These are phyloP conservation scores for Ceratotherium simum DNA, from an alignment of 2,113 vertebrate genomes.

Conservation along the genomic window DNA sequence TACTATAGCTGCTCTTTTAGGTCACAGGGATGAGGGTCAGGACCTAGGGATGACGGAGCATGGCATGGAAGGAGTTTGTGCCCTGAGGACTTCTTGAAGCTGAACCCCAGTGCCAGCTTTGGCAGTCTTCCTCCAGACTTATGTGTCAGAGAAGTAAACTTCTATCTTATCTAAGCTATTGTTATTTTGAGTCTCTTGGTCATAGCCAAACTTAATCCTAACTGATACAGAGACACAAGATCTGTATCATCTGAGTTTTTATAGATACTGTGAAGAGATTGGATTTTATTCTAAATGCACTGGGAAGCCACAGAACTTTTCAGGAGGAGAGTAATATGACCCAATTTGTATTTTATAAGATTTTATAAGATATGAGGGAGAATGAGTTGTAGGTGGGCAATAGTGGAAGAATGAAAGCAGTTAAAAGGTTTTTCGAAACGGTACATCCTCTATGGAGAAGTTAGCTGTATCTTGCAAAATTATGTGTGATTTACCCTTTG, in stretches of 20 bases:
- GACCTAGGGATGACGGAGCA: not conserved
- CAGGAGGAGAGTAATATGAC: not conserved
- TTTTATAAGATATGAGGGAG: not conserved
- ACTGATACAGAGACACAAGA: not conserved
- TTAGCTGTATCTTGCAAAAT: not conserved
- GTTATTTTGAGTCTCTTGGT: not conserved
- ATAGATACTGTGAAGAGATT: not conserved
- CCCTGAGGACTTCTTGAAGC: not conserved
- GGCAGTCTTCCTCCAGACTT: not conserved
- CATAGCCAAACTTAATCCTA: conserved; percentile 8
- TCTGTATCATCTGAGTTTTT: not conserved
- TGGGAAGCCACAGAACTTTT: not conserved
- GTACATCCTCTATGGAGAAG: not conserved
- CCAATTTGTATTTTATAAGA: not conserved
- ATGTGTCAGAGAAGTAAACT: not conserved
- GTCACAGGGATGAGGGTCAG: not conserved
- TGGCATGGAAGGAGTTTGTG: not conserved
- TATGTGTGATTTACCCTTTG: not conserved
- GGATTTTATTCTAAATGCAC: not conserved
- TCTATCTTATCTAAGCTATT: not conserved
- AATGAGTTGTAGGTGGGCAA: not conserved
- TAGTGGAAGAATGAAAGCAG: not conserved
- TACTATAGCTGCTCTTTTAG: not conserved
- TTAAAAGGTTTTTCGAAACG: not conserved
- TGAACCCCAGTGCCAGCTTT: not conserved